Base-by-base conservation (phyloP, 2,888 invertebrate genomes). In the Hoplodrina ambigua region DNA sequence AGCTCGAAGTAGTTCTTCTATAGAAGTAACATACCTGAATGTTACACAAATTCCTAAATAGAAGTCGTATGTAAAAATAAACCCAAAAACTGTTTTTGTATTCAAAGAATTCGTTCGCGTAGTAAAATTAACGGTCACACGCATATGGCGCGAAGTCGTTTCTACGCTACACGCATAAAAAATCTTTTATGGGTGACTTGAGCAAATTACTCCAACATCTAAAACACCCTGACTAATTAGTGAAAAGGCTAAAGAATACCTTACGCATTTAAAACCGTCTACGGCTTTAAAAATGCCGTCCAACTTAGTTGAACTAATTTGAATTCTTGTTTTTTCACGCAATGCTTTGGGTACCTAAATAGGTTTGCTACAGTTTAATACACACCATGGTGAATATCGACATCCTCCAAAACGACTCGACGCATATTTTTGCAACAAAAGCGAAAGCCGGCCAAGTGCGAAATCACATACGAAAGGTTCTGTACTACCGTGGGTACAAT, bases 201-300 rank as follows among this genome's bases (percentile, higher is more conserved):
- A 60, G 62, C 66, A 72, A 74, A 85, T 85, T 74, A 57, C 41
- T 73, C 30, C 53, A 68, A 65, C 64, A 62, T 67, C 73, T 50
- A 60, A 71, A 82, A 72, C 67, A 60, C 58, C 64, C 57, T 61
- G 59, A 62, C 84, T 78, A 84, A 85, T 84, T 85, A 72, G 66
- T 70, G 52, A 70, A 77, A 76, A 81, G 67, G 59, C 66, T 72
- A 64, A 67, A 75, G 62, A 73, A 72, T 69, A 73, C 37, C 69
- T 68, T 74, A 69, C 65, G 65, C 60, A 52, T 69, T 57, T 78
- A 30, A 68, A 78, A 65, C 41, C 46, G 49, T 68, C 44, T 20
- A 73, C 57, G 68, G 50, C 62, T 67, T 67, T 68, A 46, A 17
- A 17, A 46, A 46, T 46, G 41, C 49, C 49, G n/a, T 69, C 30